Evolutionary conservation across 2,888 invertebrate genomes (phyloP).

Genomic region (Volucella inanis): DNA sequence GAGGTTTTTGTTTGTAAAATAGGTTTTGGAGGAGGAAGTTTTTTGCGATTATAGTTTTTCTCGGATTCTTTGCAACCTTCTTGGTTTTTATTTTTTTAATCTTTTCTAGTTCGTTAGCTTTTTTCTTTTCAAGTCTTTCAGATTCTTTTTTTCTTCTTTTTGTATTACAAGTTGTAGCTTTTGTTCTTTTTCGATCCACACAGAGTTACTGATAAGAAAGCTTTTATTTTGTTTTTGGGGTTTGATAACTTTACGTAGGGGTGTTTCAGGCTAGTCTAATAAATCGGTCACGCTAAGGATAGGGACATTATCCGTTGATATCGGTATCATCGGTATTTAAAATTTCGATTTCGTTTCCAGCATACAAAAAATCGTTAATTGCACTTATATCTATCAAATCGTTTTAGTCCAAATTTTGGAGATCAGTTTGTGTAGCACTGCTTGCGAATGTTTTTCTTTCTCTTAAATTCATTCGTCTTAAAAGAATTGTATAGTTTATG

Average conservation of each 20-base stretch:
- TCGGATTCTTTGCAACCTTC: too few relatives aligned
- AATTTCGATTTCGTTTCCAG: background rate
- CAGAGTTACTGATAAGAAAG: constrained; percentile 11
- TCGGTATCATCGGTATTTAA: background rate
- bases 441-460: background rate
- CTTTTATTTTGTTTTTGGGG: constrained; percentile 20
- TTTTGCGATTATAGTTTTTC: too few relatives aligned
- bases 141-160: too few relatives aligned
- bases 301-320: constrained; percentile 3
- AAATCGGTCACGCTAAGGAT: background rate
- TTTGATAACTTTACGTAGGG: background rate
- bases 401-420: background rate
- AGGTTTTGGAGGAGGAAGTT: too few relatives aligned
- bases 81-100: too few relatives aligned
- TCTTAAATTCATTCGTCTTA: constrained; percentile 14
- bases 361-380: background rate
- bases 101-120: too few relatives aligned
- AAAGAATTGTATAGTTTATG: constrained; percentile 8
- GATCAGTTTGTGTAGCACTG: constrained; percentile 7
- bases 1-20: too few relatives aligned
- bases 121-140: too few relatives aligned
- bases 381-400: background rate
- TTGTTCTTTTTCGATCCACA: constrained; percentile 7
- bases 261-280: background rate
- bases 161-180: too few relatives aligned